Conservation (phyloP, 2,113 vertebrate genomes). For the Rhynchomys soricoides region DNA sequence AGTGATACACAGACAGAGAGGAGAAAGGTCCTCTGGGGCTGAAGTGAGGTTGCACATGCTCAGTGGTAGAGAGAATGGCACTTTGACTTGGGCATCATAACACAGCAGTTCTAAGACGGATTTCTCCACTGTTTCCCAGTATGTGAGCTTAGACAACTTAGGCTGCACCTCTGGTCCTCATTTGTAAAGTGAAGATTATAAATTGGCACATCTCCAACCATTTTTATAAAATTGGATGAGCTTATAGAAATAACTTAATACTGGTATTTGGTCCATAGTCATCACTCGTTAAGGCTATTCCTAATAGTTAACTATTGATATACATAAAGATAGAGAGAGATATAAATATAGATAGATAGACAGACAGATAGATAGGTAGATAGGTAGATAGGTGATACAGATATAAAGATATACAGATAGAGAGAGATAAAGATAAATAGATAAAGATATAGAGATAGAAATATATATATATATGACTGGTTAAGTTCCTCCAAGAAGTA, state of each 20-base stretch:
- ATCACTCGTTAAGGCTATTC: fast-evolving
- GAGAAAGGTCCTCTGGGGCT: background rate
- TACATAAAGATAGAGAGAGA: too few species aligned
- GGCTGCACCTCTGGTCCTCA: background rate
- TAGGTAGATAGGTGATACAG: too few species aligned
- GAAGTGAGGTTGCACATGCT: fast-evolving
- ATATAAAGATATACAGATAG: too few species aligned
- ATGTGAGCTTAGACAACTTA: background rate
- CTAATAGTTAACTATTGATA: background rate
- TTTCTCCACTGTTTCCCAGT: background rate
- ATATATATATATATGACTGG: too few species aligned
- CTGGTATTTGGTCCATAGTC: too few species aligned
- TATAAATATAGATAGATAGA: too few species aligned
- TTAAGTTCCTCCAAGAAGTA: background rate
- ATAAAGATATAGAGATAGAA: too few species aligned
- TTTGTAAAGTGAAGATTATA: background rate
- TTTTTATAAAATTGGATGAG: background rate
- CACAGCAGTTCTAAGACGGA: background rate
- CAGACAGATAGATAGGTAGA: too few species aligned
- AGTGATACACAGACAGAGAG: background rate
- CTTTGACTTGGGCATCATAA: background rate
- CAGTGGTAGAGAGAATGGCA: fast-evolving
- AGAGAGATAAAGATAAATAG: too few species aligned
- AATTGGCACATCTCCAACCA: background rate
- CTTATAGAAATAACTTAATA: too few species aligned